Conservation (phyloP, 2,888 invertebrate species). For the Cephus sareptanus region DNA sequence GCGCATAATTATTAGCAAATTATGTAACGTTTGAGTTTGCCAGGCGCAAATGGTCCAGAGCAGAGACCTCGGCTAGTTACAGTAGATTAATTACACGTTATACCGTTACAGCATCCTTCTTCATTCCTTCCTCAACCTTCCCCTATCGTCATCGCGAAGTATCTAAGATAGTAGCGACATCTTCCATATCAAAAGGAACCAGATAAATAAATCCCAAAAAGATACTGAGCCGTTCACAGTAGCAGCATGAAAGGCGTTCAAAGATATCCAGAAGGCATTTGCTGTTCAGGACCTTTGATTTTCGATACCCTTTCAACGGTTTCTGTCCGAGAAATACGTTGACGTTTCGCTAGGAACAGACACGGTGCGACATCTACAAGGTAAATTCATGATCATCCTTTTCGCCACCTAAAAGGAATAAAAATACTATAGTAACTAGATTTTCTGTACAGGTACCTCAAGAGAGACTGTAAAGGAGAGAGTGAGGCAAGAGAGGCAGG, state of each 20-base stretch:
- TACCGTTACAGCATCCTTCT: background rate
- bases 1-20: constrained; percentile 47
- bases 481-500: background rate
- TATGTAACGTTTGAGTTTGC: constrained; percentile 44
- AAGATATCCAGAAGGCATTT: background rate
- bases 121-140: background rate
- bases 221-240: background rate
- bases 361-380: background rate
- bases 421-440: constrained; percentile 33
- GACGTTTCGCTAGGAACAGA: background rate
- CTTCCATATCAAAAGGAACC: background rate
- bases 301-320: background rate
- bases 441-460: constrained; percentile 31
- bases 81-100: constrained; percentile 4
- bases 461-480: background rate
- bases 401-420: background rate
- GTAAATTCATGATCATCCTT: constrained; percentile 5
- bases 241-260: background rate
- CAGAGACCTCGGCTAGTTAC: background rate
- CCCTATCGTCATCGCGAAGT: background rate
- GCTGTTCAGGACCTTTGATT: background rate
- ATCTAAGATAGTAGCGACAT: background rate
- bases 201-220: background rate
- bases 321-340: background rate
- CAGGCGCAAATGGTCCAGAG: constrained; percentile 28